A percentile compares a stretch with the other conserved stretches of the same genome.
These are phyloP conservation scores for Drosophila takahashii DNA, from an alignment of 1,140 invertebrate genomes.

Conservation along the genomic window DNA sequence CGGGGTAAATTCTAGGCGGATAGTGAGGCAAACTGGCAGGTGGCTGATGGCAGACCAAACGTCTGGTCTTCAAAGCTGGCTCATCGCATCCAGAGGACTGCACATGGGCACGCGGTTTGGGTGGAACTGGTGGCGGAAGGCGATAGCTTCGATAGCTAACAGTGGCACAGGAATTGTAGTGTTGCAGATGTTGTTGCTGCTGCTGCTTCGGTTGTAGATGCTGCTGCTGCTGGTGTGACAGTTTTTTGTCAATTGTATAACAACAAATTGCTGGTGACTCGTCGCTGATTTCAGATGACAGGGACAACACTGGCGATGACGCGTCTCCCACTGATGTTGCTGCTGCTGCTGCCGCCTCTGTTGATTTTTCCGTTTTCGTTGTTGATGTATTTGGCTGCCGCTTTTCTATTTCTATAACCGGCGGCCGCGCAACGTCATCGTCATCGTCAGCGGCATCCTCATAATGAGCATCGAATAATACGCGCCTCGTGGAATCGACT, in stretches of 20 bases:
- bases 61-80: slow-evolving; percentile 61
- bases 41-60: slow-evolving; percentile 27
- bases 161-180: slow-evolving; percentile 49
- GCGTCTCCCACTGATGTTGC: slow-evolving; percentile 50
- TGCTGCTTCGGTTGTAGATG: slow-evolving; percentile 13
- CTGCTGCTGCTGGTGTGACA: slow-evolving; percentile 31
- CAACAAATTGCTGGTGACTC: slow-evolving; percentile 79
- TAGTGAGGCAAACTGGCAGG: slow-evolving; percentile 1
- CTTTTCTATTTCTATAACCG: slow-evolving; percentile 81
- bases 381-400: slow-evolving; percentile 69
- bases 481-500: slow-evolving; percentile 48
- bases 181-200: slow-evolving; percentile 22
- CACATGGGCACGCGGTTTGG: slow-evolving; percentile 53
- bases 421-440: slow-evolving; percentile 70
- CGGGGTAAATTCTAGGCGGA: slow-evolving; percentile 19
- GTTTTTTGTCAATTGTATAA: slow-evolving; percentile 77
- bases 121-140: slow-evolving; percentile 57
- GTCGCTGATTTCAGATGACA: slow-evolving; percentile 56
- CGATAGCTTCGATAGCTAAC: slow-evolving; percentile 49
- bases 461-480: slow-evolving; percentile 47
- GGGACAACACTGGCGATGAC: slow-evolving; percentile 62
- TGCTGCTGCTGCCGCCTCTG: slow-evolving; percentile 30
- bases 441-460: slow-evolving; percentile 51
- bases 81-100: slow-evolving; percentile 35
- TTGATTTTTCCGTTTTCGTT: slow-evolving; percentile 56